Evolutionary conservation across 2,113 vertebrate species (phyloP).

Genomic region (Bubo scandiacus): DNA sequence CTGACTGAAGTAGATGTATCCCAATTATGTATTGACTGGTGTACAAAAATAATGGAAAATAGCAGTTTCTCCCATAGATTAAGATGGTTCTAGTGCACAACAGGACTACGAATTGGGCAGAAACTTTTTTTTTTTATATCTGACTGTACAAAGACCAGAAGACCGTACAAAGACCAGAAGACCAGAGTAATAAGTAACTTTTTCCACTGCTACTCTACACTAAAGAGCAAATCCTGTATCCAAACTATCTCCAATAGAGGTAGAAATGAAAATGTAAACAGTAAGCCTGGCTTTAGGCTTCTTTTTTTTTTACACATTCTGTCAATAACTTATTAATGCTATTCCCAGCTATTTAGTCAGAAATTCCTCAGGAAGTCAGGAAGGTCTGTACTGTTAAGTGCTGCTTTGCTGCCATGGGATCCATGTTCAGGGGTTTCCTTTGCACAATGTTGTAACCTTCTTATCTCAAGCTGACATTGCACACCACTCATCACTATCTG

Average conservation of each 20-base stretch:
- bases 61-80: not conserved
- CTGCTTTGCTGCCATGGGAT: not conserved
- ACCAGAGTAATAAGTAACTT: not conserved
- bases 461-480: constrained; percentile 47
- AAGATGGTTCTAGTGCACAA: not conserved
- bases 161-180: not conserved
- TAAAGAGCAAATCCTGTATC: not conserved
- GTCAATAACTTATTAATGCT: not conserved
- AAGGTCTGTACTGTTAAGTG: not conserved
- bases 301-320: not conserved
- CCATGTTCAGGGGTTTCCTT: constrained; percentile 8
- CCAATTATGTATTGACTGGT: not conserved
- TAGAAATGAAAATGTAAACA: not conserved
- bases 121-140: not conserved
- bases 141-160: not conserved
- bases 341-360: not conserved
- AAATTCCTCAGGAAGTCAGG: not conserved
- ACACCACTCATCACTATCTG: not conserved
- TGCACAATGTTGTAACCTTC: not conserved
- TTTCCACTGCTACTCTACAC: not conserved
- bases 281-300: not conserved
- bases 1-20: not conserved
- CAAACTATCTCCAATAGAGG: not conserved
- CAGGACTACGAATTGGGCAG: not conserved
- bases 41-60: not conserved